Evolutionary conservation across 2,888 invertebrate genomes (phyloP).

Genomic region (Philereme vetulata): DNA sequence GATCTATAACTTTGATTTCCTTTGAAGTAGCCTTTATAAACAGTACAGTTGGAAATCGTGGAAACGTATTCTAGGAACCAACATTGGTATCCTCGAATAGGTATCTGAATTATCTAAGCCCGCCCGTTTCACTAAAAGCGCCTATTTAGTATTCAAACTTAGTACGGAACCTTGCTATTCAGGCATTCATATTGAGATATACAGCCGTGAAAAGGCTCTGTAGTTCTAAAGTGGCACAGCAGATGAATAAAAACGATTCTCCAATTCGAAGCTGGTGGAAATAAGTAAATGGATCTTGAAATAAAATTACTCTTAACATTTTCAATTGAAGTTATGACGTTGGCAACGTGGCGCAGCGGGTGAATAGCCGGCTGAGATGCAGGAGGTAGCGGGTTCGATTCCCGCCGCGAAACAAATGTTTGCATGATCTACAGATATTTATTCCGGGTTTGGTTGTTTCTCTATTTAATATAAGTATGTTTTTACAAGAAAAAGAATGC

Average conservation of each 20-base stretch:
- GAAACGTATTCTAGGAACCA: no score
- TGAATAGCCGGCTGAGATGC: no score
- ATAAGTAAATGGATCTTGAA: constrained; percentile 34
- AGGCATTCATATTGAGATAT: constrained; percentile 55
- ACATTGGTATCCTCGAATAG: neutral
- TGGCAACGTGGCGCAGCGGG: no score
- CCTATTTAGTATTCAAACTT: constrained; percentile 65
- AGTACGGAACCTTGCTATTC: constrained; percentile 58
- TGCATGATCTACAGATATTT: no score
- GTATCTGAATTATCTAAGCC: constrained; percentile 44
- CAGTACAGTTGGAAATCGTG: no score
- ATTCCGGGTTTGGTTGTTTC: no score
- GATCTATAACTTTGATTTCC: no score
- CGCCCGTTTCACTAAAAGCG: constrained; percentile 44
- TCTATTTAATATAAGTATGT: no score
- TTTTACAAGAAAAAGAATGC: no score
- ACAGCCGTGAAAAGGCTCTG: constrained; percentile 55
- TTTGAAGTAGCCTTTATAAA: no score
- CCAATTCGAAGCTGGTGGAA: constrained; percentile 42
- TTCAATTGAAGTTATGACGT: constrained; percentile 7
- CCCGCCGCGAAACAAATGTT: no score
- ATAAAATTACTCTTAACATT: constrained; percentile 19
- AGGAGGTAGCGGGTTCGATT: no score
- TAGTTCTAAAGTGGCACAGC: constrained; percentile 47
- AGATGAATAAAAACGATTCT: constrained; percentile 48